These are phyloP conservation scores for Hippocampus comes DNA, from an alignment of 2,113 vertebrate genomes.

Conservation along the genomic window DNA sequence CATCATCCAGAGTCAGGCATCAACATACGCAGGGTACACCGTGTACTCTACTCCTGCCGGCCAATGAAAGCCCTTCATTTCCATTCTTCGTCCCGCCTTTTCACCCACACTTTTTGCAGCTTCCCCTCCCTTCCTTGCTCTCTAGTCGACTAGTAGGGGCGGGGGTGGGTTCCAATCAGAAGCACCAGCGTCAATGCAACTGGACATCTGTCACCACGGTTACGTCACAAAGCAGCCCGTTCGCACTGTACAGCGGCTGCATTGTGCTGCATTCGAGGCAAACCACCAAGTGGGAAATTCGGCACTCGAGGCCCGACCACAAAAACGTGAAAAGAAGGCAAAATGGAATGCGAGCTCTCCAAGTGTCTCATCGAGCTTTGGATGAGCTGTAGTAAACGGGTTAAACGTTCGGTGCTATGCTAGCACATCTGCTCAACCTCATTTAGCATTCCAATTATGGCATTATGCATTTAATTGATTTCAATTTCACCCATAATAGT, in stretches of 20 bases:
- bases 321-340: too few relatives aligned
- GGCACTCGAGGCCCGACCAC: too few relatives aligned
- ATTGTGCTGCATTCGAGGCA: background rate
- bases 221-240: background rate
- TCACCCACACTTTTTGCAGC: background rate
- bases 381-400: too few relatives aligned
- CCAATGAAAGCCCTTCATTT: slow-evolving; percentile 44
- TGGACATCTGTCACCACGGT: background rate
- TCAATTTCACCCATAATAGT: background rate
- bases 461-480: background rate
- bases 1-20: background rate
- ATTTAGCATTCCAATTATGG: background rate
- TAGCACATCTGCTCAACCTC: background rate
- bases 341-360: too few relatives aligned
- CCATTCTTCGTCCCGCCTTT: slow-evolving; percentile 26
- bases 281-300: background rate
- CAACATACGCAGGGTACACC: slow-evolving; percentile 23
- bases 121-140: background rate
- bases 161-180: background rate
- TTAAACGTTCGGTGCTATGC: background rate
- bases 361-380: too few relatives aligned
- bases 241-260: background rate
- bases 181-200: background rate
- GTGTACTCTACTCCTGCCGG: slow-evolving; percentile 29
- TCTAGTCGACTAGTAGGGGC: background rate